These are phyloP conservation scores for Lasioglossum baleicum DNA, from an alignment of 1,140 invertebrate species.

Conservation along the genomic window DNA sequence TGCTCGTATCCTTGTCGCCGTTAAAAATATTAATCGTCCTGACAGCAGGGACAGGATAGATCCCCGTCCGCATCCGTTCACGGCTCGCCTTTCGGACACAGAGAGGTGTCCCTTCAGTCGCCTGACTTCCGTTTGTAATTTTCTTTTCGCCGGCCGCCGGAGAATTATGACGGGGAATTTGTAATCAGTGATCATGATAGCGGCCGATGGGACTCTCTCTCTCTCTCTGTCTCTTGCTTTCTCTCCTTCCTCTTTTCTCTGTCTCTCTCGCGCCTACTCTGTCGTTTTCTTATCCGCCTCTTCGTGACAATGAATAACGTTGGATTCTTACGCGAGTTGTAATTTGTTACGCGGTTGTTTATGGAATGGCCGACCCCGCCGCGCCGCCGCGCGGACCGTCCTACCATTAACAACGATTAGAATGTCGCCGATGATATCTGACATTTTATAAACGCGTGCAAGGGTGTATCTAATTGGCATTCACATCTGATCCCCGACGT, in stretches of 20 bases:
- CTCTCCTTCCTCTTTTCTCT: no score
- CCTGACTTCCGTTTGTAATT: conserved; percentile 32
- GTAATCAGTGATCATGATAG: conserved; percentile 33
- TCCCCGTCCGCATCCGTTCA: conserved; percentile 33
- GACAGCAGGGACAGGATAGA: conserved; percentile 13
- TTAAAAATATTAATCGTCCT: conserved; percentile 56
- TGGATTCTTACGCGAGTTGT: conserved; percentile 13
- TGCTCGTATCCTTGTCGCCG: conserved; percentile 33
- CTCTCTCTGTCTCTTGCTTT: background rate
- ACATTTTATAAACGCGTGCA: background rate
- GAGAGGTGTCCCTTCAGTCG: conserved; percentile 26
- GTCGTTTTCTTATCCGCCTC: background rate
- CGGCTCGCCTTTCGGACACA: conserved; percentile 17
- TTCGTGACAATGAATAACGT: conserved; percentile 8
- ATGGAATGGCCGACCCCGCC: background rate
- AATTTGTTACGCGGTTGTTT: conserved; percentile 13
- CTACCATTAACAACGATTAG: background rate
- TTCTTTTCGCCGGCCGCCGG: background rate
- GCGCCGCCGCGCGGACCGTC: background rate
- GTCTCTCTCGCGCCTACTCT: no score
- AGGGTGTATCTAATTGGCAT: background rate
- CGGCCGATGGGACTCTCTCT: conserved; percentile 3
- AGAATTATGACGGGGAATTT: conserved; percentile 37
- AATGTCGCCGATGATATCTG: background rate
- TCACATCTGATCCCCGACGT: background rate